phyloP scores from a whole-genome alignment of 2,888 invertebrate species.

The Amiota communis region DNA sequence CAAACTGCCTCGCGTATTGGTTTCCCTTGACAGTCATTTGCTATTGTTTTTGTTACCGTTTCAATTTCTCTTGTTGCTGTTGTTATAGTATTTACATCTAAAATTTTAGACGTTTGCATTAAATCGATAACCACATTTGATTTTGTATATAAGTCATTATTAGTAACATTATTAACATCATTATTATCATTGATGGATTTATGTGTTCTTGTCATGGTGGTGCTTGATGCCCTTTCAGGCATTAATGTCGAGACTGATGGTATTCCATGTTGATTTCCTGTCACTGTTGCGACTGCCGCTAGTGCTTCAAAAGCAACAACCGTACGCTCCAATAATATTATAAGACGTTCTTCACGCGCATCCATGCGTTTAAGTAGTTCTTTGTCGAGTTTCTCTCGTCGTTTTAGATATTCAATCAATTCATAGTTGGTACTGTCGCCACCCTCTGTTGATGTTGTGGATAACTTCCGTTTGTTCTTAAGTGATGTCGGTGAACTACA shows the following conservation, averaged over 20 bases:
- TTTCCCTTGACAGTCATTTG: no score
- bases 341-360: conserved; percentile 71
- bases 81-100: conserved; percentile 2
- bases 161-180: no score
- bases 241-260: no score
- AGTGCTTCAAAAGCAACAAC: conserved; percentile 71
- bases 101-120: neutral
- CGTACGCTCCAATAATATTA: conserved; percentile 71
- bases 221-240: no score
- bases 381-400: conserved; percentile 72
- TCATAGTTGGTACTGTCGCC: conserved; percentile 72
- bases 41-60: no score
- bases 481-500: conserved; percentile 59
- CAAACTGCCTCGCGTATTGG: no score
- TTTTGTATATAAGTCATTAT: no score
- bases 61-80: neutral
- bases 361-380: conserved; percentile 72
- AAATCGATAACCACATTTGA: no score
- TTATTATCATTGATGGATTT: no score
- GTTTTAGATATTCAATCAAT: conserved; percentile 72
- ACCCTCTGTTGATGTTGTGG: conserved; percentile 72
- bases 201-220: no score
- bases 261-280: neutral
- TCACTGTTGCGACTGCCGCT: conserved; percentile 46
- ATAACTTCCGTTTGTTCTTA: conserved; percentile 70